Percentiles rank a stretch among this genome's conserved stretches.
phyloP scores from a whole-genome alignment of 2,888 invertebrate species.

The Pollenia angustigena region DNA sequence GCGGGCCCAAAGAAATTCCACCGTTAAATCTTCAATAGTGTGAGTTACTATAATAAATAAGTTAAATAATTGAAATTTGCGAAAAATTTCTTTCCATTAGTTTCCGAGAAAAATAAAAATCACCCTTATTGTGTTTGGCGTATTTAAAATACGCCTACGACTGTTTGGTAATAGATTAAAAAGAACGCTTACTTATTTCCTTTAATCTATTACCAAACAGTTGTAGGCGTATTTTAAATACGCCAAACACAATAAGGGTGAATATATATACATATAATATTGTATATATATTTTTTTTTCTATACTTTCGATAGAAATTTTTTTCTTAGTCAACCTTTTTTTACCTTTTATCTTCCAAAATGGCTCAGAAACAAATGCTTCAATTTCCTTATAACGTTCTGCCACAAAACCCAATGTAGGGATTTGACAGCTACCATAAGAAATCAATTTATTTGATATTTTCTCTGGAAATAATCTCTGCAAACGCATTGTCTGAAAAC shows the following conservation, averaged over 20 bases:
- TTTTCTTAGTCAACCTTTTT: neutral
- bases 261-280: too few species aligned
- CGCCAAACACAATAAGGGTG: too few species aligned
- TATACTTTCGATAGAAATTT: neutral
- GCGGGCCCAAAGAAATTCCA: slow-evolving; percentile 95
- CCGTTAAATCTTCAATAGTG: slow-evolving; percentile 89
- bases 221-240: too few species aligned
- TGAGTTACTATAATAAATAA: slow-evolving; percentile 88
- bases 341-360: slow-evolving; percentile 98
- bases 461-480: slow-evolving; percentile 91
- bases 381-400: slow-evolving; percentile 96
- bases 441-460: slow-evolving; percentile 92
- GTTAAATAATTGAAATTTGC: neutral
- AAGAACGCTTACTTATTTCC: too few species aligned
- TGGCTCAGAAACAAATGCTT: slow-evolving; percentile 94
- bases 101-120: neutral
- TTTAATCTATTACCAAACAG: too few species aligned
- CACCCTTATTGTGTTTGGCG: too few species aligned
- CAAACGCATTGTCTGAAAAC: slow-evolving; percentile 97
- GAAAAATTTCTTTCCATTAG: neutral
- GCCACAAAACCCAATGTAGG: slow-evolving; percentile 99
- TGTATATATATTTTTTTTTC: too few species aligned
- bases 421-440: slow-evolving; percentile 99
- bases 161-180: too few species aligned
- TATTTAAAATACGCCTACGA: too few species aligned